Base-by-base conservation (phyloP, 92 coral and sea anemone genomes). In the Epizoanthus rinbou region DNA sequence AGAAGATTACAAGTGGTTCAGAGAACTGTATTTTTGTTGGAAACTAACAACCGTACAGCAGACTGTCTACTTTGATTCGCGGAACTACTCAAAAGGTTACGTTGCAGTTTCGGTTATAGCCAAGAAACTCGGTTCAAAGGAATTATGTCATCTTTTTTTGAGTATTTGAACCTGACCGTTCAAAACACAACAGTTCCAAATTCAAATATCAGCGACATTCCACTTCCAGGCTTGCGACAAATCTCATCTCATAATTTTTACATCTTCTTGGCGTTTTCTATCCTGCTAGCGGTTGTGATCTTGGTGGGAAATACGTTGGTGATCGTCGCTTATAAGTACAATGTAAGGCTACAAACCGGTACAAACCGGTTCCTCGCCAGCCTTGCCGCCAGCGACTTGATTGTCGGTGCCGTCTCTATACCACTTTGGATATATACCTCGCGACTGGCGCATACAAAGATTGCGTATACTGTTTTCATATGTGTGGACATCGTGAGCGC, bases 321-420 rank as follows among this genome's bases (percentile, higher is more conserved):
- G 22, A 75, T 87, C 31, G 54, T 83, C 16, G 86, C 90, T 10
- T 87, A 65, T 56, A 82, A 87, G 35, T 67, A 64, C 15, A 87
- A 87, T 76, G 74, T 65, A 43, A 87, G 81, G 37, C 68, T 87
- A 43, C 84, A 69, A 37, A 87, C 87, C 1, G 84, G 67, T 5
- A 82, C 90, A n/a, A 87, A 87, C 62, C 65, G 73, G 65, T 87
- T 85, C n/a, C 85, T 87, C 57, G 90, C 75, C 11, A 87, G 87
- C 79, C 74, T 87, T 33, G 90, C 90, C 6, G 66, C 79, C 17
- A 82, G 84, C 8, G 90, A 87, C 23, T 66, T 82, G 22, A 69
- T 87, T 35, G 90, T 87, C 24, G 90, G 90, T 6, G 65, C 65
- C 3, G 74, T 75, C 1, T 87, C 90, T 9, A 87, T 87, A 8